A percentile compares a stretch with the other conserved stretches of the same genome.
Conservation (phyloP, 2,797 vertebrate genomes). For the Artibeus lituratus region DNA sequence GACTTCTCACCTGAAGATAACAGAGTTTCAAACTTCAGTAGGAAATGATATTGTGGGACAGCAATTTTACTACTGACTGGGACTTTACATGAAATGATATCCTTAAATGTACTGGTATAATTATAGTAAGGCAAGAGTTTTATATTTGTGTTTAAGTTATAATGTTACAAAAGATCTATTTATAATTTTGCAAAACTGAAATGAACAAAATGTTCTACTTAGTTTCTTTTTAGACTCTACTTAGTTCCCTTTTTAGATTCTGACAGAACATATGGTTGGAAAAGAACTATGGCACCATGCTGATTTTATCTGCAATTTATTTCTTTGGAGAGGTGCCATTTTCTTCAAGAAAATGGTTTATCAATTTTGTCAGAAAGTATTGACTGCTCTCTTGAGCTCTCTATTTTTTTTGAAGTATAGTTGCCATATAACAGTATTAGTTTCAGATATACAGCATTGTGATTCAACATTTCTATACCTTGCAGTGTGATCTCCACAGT, state of each 20-base stretch:
- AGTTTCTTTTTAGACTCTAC: background rate
- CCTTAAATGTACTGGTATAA: background rate
- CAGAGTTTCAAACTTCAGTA: background rate
- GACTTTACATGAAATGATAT: background rate
- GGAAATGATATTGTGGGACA: background rate
- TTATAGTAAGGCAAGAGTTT: background rate
- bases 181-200: conserved; percentile 17
- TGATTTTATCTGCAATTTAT: conserved; percentile 23
- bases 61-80: background rate
- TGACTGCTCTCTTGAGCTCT: background rate
- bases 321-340: background rate
- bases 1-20: background rate
- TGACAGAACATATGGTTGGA: background rate
- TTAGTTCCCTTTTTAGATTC: background rate
- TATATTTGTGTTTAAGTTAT: background rate
- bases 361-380: background rate
- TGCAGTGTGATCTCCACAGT: background rate
- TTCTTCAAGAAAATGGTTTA: conserved; percentile 16
- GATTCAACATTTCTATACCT: background rate
- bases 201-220: background rate
- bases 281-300: background rate
- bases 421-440: background rate
- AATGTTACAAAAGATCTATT: background rate
- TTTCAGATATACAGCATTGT: background rate
- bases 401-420: background rate